These are phyloP conservation scores for Achlya flavicornis DNA, from an alignment of 2,888 invertebrate species.

Conservation along the genomic window DNA sequence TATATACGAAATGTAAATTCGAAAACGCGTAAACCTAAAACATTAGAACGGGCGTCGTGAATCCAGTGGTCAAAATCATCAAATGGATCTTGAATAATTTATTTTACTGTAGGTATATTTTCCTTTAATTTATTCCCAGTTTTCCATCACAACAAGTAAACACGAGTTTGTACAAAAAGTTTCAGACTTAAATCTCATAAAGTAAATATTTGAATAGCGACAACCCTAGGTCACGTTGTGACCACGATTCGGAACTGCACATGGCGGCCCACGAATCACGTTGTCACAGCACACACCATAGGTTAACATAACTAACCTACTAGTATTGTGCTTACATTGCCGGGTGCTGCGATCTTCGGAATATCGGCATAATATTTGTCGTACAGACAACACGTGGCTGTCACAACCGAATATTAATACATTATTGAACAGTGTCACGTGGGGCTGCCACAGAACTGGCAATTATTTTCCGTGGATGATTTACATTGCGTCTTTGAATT, in stretches of 20 bases:
- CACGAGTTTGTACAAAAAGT: neutral
- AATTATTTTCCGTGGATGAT: neutral
- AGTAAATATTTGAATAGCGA: neutral
- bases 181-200: neutral
- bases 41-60: too few species aligned
- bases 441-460: neutral
- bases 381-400: constrained; percentile 11
- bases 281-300: constrained; percentile 12
- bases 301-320: constrained; percentile 12
- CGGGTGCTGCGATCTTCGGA: neutral
- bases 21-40: too few species aligned
- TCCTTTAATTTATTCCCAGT: too few species aligned
- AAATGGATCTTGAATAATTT: too few species aligned
- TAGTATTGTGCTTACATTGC: constrained; percentile 5
- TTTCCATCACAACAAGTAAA: too few species aligned
- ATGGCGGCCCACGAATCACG: constrained; percentile 25
- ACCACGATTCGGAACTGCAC: constrained; percentile 21
- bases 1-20: too few species aligned
- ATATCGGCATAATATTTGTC: neutral
- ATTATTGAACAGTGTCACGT: constrained; percentile 8
- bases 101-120: too few species aligned
- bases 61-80: too few species aligned
- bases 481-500: neutral
- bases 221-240: constrained; percentile 21
- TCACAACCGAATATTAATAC: neutral